Evolutionary conservation across 2,888 invertebrate species (phyloP).

Genomic region (Dilophus febrilis): DNA sequence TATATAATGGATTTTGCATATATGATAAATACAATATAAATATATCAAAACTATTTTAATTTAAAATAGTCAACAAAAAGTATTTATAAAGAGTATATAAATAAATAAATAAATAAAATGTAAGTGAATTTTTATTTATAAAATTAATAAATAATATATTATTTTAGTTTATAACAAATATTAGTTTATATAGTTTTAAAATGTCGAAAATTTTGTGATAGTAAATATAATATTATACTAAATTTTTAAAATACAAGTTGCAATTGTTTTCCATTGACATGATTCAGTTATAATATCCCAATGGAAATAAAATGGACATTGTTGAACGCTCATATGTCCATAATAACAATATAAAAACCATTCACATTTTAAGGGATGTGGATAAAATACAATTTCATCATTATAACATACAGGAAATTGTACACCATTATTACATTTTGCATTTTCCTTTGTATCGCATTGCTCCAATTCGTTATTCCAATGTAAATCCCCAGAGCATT

Average conservation of each 20-base stretch:
- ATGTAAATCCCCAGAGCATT: conserved; percentile 19
- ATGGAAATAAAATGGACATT: conserved; percentile 23
- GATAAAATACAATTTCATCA: conserved; percentile 18
- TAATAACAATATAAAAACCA: conserved; percentile 23
- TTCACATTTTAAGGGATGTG: conserved; percentile 23
- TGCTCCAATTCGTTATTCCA: conserved; percentile 18
- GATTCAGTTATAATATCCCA: conserved; percentile 21
- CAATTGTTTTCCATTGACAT: conserved; percentile 11
- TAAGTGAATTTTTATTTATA: too few relatives aligned
- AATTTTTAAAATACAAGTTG: neutral
- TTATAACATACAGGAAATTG: conserved; percentile 16
- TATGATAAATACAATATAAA: too few relatives aligned
- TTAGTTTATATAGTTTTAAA: too few relatives aligned
- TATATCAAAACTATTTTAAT: too few relatives aligned
- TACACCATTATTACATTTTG: conserved; percentile 18
- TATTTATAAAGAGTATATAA: too few relatives aligned
- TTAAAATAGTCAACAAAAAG: too few relatives aligned
- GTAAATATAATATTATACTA: too few relatives aligned
- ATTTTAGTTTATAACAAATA: too few relatives aligned
- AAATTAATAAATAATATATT: too few relatives aligned
- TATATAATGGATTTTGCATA: too few relatives aligned
- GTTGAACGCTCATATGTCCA: conserved; percentile 23
- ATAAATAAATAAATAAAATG: too few relatives aligned
- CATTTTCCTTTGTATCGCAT: conserved; percentile 21
- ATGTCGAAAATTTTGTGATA: too few relatives aligned